These are phyloP conservation scores for Hypothenemus hampei DNA, from an alignment of 1,140 invertebrate genomes.

Conservation along the genomic window DNA sequence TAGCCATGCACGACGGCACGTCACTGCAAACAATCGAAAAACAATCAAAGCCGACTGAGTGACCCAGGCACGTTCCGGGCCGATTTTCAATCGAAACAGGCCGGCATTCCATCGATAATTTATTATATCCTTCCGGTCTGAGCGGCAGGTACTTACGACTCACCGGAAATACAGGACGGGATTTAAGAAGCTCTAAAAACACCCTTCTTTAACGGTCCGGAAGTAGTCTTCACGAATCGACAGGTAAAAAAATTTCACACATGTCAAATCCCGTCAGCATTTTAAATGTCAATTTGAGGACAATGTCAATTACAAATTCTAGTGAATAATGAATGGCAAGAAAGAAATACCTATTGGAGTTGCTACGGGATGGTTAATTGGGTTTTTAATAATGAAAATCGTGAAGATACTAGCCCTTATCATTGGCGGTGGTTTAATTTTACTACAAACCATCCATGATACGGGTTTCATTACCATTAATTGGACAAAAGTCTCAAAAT, in stretches of 20 bases:
- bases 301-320: background rate
- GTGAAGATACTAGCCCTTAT: no score
- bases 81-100: constrained; percentile 23
- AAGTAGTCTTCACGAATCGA: background rate
- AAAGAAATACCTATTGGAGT: no score
- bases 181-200: background rate
- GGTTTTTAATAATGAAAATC: no score
- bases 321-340: no score
- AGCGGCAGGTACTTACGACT: background rate
- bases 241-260: background rate
- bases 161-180: no score
- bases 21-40: background rate
- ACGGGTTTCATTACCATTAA: no score
- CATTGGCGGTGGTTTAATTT: no score
- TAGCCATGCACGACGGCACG: no score
- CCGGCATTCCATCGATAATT: constrained; percentile 30
- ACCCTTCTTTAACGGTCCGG: background rate
- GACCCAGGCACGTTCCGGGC: constrained; percentile 16
- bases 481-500: no score
- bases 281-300: background rate
- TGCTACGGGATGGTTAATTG: no score
- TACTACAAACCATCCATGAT: no score
- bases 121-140: constrained; percentile 33
- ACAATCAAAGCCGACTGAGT: background rate
- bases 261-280: background rate